These are phyloP conservation scores for Manacus vitellinus DNA, from an alignment of 2,113 vertebrate genomes.

Conservation along the genomic window DNA sequence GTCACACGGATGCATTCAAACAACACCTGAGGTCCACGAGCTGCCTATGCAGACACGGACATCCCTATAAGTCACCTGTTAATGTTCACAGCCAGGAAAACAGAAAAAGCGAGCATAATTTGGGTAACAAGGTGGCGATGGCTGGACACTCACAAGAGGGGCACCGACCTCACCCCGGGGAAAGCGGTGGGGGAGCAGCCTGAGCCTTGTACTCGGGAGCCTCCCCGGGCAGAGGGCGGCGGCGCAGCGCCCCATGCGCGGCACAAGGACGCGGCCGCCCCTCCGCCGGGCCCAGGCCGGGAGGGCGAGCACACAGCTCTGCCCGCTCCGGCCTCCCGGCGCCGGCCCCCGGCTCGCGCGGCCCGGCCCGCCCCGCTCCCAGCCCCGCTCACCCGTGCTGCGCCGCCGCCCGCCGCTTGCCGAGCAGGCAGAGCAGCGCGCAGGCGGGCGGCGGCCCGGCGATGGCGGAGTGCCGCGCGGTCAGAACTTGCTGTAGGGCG, in stretches of 20 bases:
- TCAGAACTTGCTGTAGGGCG: conserved; percentile 88
- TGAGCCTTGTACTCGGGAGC: not conserved
- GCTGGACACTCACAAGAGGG: rapidly evolving
- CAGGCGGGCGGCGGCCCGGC: conserved; percentile 81
- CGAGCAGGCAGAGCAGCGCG: conserved; percentile 81
- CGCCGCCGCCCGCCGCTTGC: conserved; percentile 68
- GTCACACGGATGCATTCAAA: not conserved
- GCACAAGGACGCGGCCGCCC: not conserved
- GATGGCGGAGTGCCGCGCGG: conserved; percentile 84
- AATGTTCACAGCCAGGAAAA: not conserved
- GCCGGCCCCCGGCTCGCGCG: too few species aligned
- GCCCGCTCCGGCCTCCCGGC: not conserved
- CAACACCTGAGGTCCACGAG: not conserved
- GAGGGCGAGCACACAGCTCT: not conserved
- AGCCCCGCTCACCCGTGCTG: conserved; percentile 70
- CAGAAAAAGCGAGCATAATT: rapidly evolving
- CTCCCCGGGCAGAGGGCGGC: not conserved
- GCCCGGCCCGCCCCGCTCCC: not conserved
- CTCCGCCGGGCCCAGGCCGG: not conserved
- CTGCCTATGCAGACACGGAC: rapidly evolving
- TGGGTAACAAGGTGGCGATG: not conserved
- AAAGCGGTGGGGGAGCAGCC: not conserved
- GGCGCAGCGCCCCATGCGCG: not conserved
- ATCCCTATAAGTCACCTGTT: not conserved
- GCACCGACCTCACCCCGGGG: not conserved